Conservation (phyloP, 1,140 invertebrate genomes). For the Kradibia gibbosae region DNA sequence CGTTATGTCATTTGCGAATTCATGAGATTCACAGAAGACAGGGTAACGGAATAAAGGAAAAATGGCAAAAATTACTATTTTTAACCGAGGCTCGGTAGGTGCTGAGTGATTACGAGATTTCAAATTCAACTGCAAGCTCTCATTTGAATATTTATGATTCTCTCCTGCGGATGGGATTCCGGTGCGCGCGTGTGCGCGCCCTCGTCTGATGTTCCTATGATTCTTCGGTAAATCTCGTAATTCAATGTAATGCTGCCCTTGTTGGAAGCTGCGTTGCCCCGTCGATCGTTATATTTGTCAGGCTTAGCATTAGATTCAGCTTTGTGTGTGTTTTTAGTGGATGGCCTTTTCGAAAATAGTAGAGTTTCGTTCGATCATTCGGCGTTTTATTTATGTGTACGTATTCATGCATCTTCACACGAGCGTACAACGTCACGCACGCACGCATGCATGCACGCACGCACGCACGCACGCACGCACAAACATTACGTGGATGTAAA, state of each 20-base stretch:
- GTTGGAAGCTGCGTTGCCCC: background rate
- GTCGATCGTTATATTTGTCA: background rate
- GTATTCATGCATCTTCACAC: no score
- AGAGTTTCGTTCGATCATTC: background rate
- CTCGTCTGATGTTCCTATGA: no score
- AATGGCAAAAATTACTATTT: background rate
- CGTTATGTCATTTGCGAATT: slow-evolving; percentile 46
- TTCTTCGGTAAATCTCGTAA: background rate
- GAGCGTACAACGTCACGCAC: background rate
- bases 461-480: background rate
- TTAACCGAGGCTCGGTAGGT: background rate
- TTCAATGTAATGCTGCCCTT: background rate
- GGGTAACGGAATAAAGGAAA: background rate
- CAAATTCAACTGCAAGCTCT: background rate
- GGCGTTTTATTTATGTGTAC: background rate
- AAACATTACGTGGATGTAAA: background rate
- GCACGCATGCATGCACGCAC: background rate
- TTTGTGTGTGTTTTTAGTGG: background rate
- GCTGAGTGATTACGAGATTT: slow-evolving; percentile 14
- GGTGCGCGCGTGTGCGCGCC: no score
- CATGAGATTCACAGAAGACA: slow-evolving; percentile 24
- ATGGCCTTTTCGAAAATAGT: background rate
- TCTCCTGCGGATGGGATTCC: background rate
- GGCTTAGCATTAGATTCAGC: background rate
- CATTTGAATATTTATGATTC: background rate